These are phyloP conservation scores for Drosophila azteca DNA, from an alignment of 1,140 invertebrate species.

Conservation along the genomic window DNA sequence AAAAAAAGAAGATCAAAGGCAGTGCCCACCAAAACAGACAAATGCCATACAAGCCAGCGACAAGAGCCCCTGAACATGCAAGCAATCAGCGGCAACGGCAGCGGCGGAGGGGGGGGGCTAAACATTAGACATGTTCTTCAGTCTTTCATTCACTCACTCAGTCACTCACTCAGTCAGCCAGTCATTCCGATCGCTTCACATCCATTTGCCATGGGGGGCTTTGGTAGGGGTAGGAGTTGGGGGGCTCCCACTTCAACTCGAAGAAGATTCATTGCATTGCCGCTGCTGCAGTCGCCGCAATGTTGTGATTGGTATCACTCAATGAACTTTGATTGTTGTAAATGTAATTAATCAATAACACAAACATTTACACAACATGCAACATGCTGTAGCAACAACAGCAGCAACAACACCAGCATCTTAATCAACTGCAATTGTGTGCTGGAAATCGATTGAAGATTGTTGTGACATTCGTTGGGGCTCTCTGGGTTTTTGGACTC, in stretches of 20 bases:
- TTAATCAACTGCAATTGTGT: conserved; percentile 68
- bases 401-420: conserved; percentile 34
- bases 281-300: conserved; percentile 18
- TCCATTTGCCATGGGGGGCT: too few species aligned
- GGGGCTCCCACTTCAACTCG: conserved; percentile 39
- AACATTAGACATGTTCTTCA: conserved; percentile 70
- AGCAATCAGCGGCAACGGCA: conserved; percentile 40
- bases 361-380: conserved; percentile 70
- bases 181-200: conserved; percentile 7
- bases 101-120: too few species aligned
- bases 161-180: conserved; percentile 33
- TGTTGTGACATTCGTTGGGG: conserved; percentile 35
- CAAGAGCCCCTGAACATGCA: conserved; percentile 56
- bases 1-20: conserved; percentile 76
- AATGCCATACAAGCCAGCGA: conserved; percentile 71
- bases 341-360: conserved; percentile 82
- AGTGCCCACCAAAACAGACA: conserved; percentile 58
- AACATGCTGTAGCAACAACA: conserved; percentile 5
- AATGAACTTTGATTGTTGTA: conserved; percentile 80
- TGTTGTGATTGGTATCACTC: conserved; percentile 79
- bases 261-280: conserved; percentile 68
- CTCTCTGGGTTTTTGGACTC: conserved; percentile 8
- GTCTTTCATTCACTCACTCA: conserved; percentile 51
- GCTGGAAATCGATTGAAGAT: conserved; percentile 33
- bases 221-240: too few species aligned